Evolutionary conservation across 2,888 invertebrate species (phyloP).

Genomic region (Aproaerema taeniolella): DNA sequence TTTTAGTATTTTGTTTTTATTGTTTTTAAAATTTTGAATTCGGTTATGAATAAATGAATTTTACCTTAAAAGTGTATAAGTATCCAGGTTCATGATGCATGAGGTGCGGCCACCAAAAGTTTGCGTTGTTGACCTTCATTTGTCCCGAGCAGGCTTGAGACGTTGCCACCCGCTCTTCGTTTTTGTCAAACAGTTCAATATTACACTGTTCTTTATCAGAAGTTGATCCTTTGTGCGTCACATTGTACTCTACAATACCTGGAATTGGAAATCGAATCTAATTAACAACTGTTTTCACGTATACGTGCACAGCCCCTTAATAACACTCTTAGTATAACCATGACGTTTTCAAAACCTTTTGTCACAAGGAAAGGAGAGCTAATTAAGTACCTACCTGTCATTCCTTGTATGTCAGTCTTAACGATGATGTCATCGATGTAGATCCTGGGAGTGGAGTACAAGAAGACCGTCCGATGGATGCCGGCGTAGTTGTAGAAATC

Average conservation of each 20-base stretch:
- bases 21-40: too few relatives aligned
- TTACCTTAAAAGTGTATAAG: slow-evolving; percentile 89
- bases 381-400: slow-evolving; percentile 68
- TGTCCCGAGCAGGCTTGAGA: slow-evolving; percentile 78
- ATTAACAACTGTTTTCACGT: too few relatives aligned
- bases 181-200: slow-evolving; percentile 56
- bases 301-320: too few relatives aligned
- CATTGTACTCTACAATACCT: slow-evolving; percentile 78
- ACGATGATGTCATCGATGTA: slow-evolving; percentile 92
- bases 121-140: slow-evolving; percentile 82
- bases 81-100: slow-evolving; percentile 90
- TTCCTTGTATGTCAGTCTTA: slow-evolving; percentile 81
- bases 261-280: slow-evolving; percentile 8
- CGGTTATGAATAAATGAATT: too few relatives aligned
- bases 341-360: too few relatives aligned
- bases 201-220: slow-evolving; percentile 40
- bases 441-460: slow-evolving; percentile 90
- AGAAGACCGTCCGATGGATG: slow-evolving; percentile 93
- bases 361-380: too few relatives aligned
- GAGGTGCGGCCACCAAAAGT: slow-evolving; percentile 95
- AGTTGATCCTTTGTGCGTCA: slow-evolving; percentile 57
- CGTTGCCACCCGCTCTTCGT: slow-evolving; percentile 65
- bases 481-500: slow-evolving; percentile 99
- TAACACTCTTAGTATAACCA: too few relatives aligned
- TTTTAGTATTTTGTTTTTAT: too few relatives aligned